Evolutionary conservation across 2,888 invertebrate species (phyloP).

Genomic region (Acleris cristana): DNA sequence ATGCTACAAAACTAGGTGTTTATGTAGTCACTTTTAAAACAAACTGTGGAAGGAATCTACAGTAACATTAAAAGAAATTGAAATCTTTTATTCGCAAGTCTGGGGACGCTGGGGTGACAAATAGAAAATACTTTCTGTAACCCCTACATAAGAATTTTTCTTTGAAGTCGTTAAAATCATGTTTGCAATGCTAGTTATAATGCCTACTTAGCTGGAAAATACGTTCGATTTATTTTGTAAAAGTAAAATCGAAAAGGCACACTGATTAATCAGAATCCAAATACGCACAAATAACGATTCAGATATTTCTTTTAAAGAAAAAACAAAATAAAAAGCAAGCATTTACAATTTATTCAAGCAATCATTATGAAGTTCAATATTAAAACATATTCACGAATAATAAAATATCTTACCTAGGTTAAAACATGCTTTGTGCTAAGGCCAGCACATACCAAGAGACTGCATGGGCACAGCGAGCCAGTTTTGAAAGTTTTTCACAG

Average conservation of each 20-base stretch:
- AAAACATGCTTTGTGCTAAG: conserved; percentile 46
- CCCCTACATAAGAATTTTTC: neutral
- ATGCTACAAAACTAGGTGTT: too few species aligned
- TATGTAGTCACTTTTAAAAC: neutral
- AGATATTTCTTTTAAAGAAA: neutral
- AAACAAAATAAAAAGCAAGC: conserved; percentile 16
- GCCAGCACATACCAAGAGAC: conserved; percentile 68
- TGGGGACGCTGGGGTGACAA: conserved; percentile 5
- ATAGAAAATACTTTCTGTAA: neutral
- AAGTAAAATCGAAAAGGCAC: neutral
- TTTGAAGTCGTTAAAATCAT: neutral
- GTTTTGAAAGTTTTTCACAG: conserved; percentile 65
- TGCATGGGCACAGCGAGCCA: conserved; percentile 66
- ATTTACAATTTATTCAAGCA: conserved; percentile 38
- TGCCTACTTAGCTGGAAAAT: conserved; percentile 1
- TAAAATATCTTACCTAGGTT: conserved; percentile 12
- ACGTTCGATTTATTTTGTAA: neutral
- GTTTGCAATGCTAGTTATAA: neutral
- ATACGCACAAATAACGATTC: neutral
- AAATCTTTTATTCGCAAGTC: conserved; percentile 19
- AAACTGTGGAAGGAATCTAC: conserved; percentile 12
- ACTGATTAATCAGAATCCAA: neutral
- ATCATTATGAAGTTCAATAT: conserved; percentile 32
- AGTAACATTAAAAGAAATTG: conserved; percentile 19
- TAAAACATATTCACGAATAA: conserved; percentile 40